Base-by-base conservation (phyloP, 1,140 invertebrate genomes). In the Atopsyche davidsoni region DNA sequence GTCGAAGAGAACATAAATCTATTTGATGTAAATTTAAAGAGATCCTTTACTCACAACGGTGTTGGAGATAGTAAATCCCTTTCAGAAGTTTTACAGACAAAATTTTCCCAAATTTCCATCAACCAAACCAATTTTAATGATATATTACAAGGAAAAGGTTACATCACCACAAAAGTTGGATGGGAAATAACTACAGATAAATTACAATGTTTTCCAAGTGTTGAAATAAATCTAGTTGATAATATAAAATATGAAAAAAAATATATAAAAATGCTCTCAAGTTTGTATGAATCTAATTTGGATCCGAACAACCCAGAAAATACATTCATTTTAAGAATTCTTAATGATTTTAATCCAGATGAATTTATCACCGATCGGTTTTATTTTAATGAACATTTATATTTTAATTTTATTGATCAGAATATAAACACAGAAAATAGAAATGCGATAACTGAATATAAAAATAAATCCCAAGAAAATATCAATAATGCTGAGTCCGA, bases 231-330 rank as follows among this genome's bases (percentile, higher is more conserved):
- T 28, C 14, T 24, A n/a, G 14, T 48, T 10, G n/a, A 10, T 7
- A 22, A 48, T 48, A 13, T 48, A 34, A 45, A 32, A 17, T 45
- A 19, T 17, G 35, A 32, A 32, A 11, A 6, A 2, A 7, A 1
- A 17, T 22, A 22, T 31, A 13, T 23, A 17, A 40, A 49, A 39
- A 38, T 45, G 6, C 18, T 55, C 19, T 44, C 41, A 18, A 16
- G 32, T 32, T 36, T 55, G 9, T 45, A 25, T 17, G 53, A 55
- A 0, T 35, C 18, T 18, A 2, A 42, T 31, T 24, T 51, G 17
- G 56, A 58, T 51, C 56, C 56, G 7, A 58, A 58, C 22, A 39
- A 58, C 48, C 56, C 56, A 6, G 36, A 58, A 54, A 58, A 58
- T 25, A 13, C 43, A 13, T 51, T 46, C 36, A 19, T 58, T 19